phyloP scores from a whole-genome alignment of 2,888 invertebrate genomes.

The Hedya salicella region DNA sequence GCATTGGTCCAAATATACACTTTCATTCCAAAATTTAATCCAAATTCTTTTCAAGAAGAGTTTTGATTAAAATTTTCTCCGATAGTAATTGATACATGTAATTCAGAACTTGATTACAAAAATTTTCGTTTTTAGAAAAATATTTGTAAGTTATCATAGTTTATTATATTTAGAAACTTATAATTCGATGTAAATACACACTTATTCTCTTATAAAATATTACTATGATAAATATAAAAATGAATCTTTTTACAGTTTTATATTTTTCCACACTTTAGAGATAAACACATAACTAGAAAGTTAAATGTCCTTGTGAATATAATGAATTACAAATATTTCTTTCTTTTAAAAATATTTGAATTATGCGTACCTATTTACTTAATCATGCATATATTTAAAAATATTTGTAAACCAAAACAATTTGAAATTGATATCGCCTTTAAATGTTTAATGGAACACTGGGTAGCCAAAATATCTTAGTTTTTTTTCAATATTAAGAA shows the following conservation, averaged over 20 bases:
- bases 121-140: constrained; percentile 42
- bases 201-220: neutral
- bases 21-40: constrained; percentile 30
- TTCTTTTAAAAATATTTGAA: neutral
- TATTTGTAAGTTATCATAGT: constrained; percentile 42
- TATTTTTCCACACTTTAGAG: constrained; percentile 8
- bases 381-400: constrained; percentile 21
- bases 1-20: constrained; percentile 24
- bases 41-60: constrained; percentile 33
- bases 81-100: constrained; percentile 6
- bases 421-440: constrained; percentile 34
- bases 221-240: neutral
- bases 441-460: constrained; percentile 42
- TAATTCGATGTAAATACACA: constrained; percentile 38
- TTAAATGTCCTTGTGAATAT: constrained; percentile 6
- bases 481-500: constrained; percentile 37
- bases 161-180: constrained; percentile 22
- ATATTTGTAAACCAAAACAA: constrained; percentile 33
- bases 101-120: constrained; percentile 38
- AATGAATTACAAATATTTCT: constrained; percentile 2
- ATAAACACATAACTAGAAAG: neutral
- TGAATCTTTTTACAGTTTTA: constrained; percentile 21
- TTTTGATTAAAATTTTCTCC: constrained; percentile 33
- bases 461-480: constrained; percentile 39
- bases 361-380: neutral